Evolutionary conservation across 2,113 vertebrate species (phyloP), one percentile per base, ranked within the genome.

Genomic region (Setophaga coronata): DNA sequence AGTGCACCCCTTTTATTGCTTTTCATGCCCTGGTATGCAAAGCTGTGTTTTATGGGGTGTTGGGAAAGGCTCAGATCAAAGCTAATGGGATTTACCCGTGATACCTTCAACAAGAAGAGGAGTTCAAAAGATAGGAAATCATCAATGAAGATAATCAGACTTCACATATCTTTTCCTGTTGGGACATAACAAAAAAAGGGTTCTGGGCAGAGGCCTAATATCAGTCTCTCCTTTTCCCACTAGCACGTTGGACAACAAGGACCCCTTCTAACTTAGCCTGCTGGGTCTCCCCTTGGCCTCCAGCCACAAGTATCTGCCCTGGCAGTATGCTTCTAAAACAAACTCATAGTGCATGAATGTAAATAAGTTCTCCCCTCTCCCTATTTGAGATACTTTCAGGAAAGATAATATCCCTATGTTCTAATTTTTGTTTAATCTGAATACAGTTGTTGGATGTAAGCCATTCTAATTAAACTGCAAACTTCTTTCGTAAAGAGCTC

Each of bases 401-500:
- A 93, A 90, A 85, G 64, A 65, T 54, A 81, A 83, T n/a, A 57
- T 93, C 92, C 91, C 73, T 91, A 40, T 92, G 74, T 74, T 95
- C 56, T 90, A 93, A 92, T 94, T 97, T 97, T 96, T 97, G 54
- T 92, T 97, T 96, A 92, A 94, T 95, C 95, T 97, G 96, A 97
- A 94, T 92, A 96, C 82, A 97, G 82, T 96, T 40, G 33, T 94
- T 98, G 97, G 96, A 97, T 89, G 58, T 64, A 87, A 95, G 94
- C 97, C 96, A 96, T 97, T 90, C 95, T 97, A 95, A 98, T 98
- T 97, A 97, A 97, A 96, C 92, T 84, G 84, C 71, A 87, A 95
- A 82, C 70, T 92, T 97, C 72, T 95, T 98, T 94, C 91, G 71
- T 87, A 89, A 83, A 71, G 90, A 97, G 70, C 69, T 70, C 82